Base-by-base conservation (phyloP, 1,140 invertebrate genomes). In the Drosophila gunungcola region DNA sequence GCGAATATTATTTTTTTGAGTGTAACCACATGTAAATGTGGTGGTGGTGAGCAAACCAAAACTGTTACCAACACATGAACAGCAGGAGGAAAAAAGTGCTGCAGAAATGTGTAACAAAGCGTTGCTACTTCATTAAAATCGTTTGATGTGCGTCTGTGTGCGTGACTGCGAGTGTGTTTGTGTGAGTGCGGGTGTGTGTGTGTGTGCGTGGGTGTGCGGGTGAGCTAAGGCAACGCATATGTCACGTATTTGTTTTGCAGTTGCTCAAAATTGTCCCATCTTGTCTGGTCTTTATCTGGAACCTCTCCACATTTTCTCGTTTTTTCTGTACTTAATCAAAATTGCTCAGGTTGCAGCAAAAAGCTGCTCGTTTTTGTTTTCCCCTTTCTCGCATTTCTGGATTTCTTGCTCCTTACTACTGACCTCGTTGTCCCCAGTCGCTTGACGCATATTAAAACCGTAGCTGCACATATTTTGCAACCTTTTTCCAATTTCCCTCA, bases 121-220 rank as follows among this genome's bases (percentile, higher is more conserved):
- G 32, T 60, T 48, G 63, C 49, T 58, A 74, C 77, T 80, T 80
- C 78, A 80, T 80, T 80, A 80, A 80, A 64, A 80, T 25, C 38
- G 49, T 64, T 77, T 63, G 52, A 48, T 69, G 64, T 75, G 32
- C 56, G 16, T 45, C 16, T 21, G 39, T 32, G 29, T 48, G 42
- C 13, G 53, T 46, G 53, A 11, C 16, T 21, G 16, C 16, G 16
- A 6, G 6, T 39, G 10, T 61, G 10, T 41, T 13, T 60, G 39
- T 46, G 12, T 29, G 13, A 36, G 27, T 48, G 11, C 49, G n/a
- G 29, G 49, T 55, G 25, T 41, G 25, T 29, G 25, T 53, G 25
- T 55, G 13, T 41, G 32, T 41, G 36, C 0, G 6, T 48, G 36
- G 12, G 36, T 41, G n/a, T 45, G 27, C 60, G 27, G 6, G 27